Conservation (phyloP, 2,888 invertebrate species). For the Diabrotica balteata region DNA sequence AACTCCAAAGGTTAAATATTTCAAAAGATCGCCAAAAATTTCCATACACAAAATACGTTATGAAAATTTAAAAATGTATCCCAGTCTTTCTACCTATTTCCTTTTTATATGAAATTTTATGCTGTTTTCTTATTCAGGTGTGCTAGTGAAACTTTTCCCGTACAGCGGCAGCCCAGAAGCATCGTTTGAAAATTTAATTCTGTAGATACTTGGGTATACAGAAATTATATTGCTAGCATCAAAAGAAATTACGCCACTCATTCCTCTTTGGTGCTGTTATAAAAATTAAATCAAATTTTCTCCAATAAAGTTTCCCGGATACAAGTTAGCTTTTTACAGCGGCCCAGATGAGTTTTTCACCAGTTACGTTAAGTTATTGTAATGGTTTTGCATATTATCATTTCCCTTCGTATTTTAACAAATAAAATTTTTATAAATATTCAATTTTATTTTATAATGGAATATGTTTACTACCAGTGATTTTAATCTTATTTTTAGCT, state of each 20-base stretch:
- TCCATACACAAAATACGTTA: constrained; percentile 19
- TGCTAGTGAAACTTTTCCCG: constrained; percentile 50
- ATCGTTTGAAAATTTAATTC: constrained; percentile 52
- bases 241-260: constrained; percentile 62
- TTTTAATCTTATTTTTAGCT: too few relatives aligned
- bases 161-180: constrained; percentile 37
- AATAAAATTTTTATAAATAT: too few relatives aligned
- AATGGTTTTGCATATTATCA: too few relatives aligned
- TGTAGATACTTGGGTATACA: constrained; percentile 57
- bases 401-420: too few relatives aligned
- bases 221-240: constrained; percentile 61
- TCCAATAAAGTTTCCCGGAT: constrained; percentile 61
- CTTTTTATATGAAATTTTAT: constrained; percentile 40
- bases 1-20: constrained; percentile 9
- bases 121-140: constrained; percentile 52
- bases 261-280: constrained; percentile 60
- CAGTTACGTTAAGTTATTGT: not conserved
- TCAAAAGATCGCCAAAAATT: constrained; percentile 10
- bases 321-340: constrained; percentile 56
- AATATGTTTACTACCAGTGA: too few relatives aligned
- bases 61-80: constrained; percentile 29
- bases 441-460: too few relatives aligned
- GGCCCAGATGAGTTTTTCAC: constrained; percentile 47
- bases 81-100: constrained; percentile 30
- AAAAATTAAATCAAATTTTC: constrained; percentile 62